Conservation (phyloP, 2,113 vertebrate species). For the Taurulus bubalis region DNA sequence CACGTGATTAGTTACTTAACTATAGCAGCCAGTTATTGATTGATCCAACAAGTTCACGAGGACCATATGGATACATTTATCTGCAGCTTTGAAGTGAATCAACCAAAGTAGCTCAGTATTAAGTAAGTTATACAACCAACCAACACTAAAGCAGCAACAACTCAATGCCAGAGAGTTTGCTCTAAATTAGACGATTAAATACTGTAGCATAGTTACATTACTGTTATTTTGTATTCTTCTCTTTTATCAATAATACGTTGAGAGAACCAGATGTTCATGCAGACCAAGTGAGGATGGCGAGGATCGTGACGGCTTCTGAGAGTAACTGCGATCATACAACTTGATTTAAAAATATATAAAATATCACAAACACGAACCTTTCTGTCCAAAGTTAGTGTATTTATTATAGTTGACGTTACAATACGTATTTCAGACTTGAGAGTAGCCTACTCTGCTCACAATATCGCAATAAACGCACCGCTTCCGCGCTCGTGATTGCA, state of each 20-base stretch:
- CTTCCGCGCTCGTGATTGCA: constrained; percentile 28
- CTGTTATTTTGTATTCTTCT: background rate
- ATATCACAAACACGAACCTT: constrained; percentile 24
- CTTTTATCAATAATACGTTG: background rate
- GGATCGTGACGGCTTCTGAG: background rate
- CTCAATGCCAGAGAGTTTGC: background rate
- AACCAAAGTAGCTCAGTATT: background rate
- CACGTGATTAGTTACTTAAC: background rate
- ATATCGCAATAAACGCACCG: background rate
- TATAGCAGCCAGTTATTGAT: background rate
- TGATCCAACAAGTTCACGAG: background rate
- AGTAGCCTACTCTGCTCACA: background rate
- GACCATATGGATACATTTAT: background rate
- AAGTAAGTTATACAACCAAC: background rate
- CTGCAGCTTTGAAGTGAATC: background rate
- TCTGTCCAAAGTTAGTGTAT: background rate
- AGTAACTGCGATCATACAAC: background rate
- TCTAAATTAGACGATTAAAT: background rate
- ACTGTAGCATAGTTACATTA: background rate
- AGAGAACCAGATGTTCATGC: background rate
- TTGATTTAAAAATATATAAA: background rate
- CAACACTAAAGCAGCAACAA: background rate
- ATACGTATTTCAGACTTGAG: background rate
- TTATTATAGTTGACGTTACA: background rate
- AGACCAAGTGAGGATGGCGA: background rate